phyloP scores from a whole-genome alignment of 2,113 vertebrate genomes.

The Mus musculus region GRCm39 chr5:126276001-126276500 shows the following conservation, averaged over 20 bases:
- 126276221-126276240: background rate
- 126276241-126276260: background rate
- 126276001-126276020: background rate
- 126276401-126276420: background rate
- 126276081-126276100: background rate
- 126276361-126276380: background rate
- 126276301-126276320: background rate
- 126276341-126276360: background rate
- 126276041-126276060: background rate
- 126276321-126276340: too few species aligned
- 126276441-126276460: background rate
- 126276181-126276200: background rate
- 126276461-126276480: background rate
- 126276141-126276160: background rate
- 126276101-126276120: background rate
- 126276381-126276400: background rate
- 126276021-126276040: background rate
- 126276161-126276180: background rate
- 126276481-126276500: background rate
- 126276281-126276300: background rate
- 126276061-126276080: background rate
- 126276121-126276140: background rate
- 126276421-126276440: background rate
- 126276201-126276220: background rate
- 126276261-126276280: background rate